Evolutionary conservation across 2,113 vertebrate genomes (phyloP).

Genomic region (Periophthalmus modestus): DNA sequence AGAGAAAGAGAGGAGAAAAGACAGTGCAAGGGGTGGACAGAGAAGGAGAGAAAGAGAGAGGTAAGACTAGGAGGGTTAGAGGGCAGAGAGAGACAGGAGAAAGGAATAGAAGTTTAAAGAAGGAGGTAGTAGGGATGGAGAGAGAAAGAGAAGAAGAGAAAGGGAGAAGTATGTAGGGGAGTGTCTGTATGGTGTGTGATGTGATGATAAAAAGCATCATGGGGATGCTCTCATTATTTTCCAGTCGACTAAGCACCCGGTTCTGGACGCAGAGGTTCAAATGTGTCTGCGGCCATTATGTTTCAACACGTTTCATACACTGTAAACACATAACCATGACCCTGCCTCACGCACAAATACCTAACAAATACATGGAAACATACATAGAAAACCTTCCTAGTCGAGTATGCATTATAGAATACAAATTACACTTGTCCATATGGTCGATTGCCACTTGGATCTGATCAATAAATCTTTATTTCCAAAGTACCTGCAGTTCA

Average conservation of each 20-base stretch:
- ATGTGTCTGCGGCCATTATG: slow-evolving; percentile 20
- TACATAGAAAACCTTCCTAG: background rate
- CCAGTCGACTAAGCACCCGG: slow-evolving; percentile 47
- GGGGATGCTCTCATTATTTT: slow-evolving; percentile 58
- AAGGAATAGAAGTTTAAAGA: background rate
- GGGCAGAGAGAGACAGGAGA: background rate
- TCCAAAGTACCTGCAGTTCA: background rate
- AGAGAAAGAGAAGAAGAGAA: background rate
- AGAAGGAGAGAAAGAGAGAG: background rate
- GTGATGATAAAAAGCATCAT: slow-evolving; percentile 17
- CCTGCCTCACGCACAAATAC: background rate
- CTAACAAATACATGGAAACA: background rate
- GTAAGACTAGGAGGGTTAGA: too few relatives aligned
- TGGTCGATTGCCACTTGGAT: background rate
- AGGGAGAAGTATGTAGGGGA: background rate
- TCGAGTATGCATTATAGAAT: background rate
- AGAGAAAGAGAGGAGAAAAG: too few relatives aligned
- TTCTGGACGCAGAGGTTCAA: slow-evolving; percentile 29
- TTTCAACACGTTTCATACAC: slow-evolving; percentile 12
- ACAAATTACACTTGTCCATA: background rate
- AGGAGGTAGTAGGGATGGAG: background rate
- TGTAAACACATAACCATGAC: slow-evolving; percentile 16
- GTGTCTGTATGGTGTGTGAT: slow-evolving; percentile 17
- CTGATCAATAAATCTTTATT: background rate
- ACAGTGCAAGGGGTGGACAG: too few relatives aligned